Base-by-base conservation (phyloP, 2,797 vertebrate species). In the Parauchenoglanis punctatus region DNA sequence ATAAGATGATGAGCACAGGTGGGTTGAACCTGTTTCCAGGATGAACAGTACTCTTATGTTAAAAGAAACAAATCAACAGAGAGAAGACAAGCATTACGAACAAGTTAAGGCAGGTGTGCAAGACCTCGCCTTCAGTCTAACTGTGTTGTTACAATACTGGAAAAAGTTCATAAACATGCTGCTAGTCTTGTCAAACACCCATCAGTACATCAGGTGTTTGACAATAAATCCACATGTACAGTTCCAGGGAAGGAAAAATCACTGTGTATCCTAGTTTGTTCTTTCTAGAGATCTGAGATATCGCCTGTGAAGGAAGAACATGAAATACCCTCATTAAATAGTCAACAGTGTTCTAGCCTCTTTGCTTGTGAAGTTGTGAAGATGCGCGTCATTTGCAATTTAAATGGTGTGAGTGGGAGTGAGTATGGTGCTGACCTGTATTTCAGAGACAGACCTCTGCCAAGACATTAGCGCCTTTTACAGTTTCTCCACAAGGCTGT, bases 1-100 rank as follows among this genome's bases (percentile, higher is more conserved):
- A 91, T 76, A 81, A 87, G 81, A 95, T 94, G 84, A 23, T 93
- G 84, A 94, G 88, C 89, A 93, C 92, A 20, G 92, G 94, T 35
- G 70, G 93, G 94, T 56, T 96, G 92, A 94, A 12, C 15, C 23
- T 67, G 23, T 63, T 81, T 81, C 78, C 40, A 44, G 23, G 35
- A 81, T 15, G 63, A 75, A 15, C 56, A 58, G 67, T 88, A 52
- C 49, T 44, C 52, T 63, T 67, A 49, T 56, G 76, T 44, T 44
- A 52, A 84, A 86, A 73, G 44, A 25, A 78, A 86, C 10, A 58
- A 46, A 81, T 35, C 49, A 40, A 88, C 83, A 58, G 44, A 65
- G 68, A 68, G 23, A 31, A 40, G 18, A 83, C 44, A 25, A 65
- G 84, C 68, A 58, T 67, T 87, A 90, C 65, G 77, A 52, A 23